Conservation (phyloP, 2,113 vertebrate genomes). For the Pithys albifrons region DNA sequence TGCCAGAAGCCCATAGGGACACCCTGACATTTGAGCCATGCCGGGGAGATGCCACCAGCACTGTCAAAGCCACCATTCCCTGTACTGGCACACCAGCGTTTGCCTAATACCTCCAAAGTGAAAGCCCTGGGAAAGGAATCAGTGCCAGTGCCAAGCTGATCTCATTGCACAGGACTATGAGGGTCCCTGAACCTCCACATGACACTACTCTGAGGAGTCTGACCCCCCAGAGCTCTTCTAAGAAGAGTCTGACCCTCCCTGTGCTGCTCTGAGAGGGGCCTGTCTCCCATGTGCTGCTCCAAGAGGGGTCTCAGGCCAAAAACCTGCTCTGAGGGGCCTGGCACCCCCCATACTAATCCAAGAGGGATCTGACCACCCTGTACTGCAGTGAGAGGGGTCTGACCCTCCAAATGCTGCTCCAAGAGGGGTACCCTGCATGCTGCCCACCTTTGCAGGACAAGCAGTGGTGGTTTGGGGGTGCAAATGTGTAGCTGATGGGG, state of each 20-base stretch:
- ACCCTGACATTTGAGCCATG: rapidly evolving
- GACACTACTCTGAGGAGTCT: neutral
- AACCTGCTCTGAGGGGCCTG: neutral
- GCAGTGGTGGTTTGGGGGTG: neutral
- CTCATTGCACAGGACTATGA: rapidly evolving
- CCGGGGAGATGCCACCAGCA: neutral
- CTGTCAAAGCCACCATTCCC: neutral
- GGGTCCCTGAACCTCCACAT: too few species aligned
- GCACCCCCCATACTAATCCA: too few species aligned
- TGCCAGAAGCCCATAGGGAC: rapidly evolving
- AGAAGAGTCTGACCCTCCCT: neutral
- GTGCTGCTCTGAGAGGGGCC: neutral
- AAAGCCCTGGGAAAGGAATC: neutral
- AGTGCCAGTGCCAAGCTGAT: neutral
- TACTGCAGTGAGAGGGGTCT: neutral
- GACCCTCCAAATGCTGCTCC: neutral
- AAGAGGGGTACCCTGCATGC: rapidly evolving
- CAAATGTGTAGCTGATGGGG: neutral
- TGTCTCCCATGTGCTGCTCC: neutral
- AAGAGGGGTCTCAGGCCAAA: neutral
- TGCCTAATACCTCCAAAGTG: neutral
- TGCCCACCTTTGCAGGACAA: neutral
- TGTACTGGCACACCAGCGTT: neutral
- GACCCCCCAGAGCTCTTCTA: neutral
- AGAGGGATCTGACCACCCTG: neutral